These are phyloP conservation scores for Sebastes miniatus DNA, from an alignment of 2,797 vertebrate genomes.

Conservation along the genomic window DNA sequence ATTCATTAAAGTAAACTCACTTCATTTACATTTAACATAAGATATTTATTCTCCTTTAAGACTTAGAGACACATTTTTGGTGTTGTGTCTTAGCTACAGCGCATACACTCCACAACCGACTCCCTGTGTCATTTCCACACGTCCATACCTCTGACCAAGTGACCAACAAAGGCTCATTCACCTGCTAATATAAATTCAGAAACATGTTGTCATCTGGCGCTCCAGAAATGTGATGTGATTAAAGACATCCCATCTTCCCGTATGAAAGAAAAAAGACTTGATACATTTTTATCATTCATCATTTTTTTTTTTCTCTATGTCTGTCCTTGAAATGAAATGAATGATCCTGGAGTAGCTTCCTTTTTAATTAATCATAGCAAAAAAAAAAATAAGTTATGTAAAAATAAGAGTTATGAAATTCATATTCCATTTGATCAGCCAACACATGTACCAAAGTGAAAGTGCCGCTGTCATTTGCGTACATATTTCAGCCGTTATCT, in stretches of 20 bases:
- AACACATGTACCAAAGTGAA: slow-evolving; percentile 47
- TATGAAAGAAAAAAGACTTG: slow-evolving; percentile 33
- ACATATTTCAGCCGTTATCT: slow-evolving; percentile 47
- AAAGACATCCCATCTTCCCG: slow-evolving; percentile 34
- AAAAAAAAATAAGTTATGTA: no score
- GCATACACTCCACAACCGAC: background rate
- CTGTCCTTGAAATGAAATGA: slow-evolving; percentile 65
- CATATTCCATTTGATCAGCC: slow-evolving; percentile 61
- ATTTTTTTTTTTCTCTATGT: slow-evolving; percentile 8
- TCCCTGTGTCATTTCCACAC: background rate
- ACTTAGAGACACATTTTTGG: background rate
- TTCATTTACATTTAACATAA: background rate
- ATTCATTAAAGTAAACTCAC: background rate
- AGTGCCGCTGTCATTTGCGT: slow-evolving; percentile 45
- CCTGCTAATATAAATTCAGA: slow-evolving; percentile 59
- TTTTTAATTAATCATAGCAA: slow-evolving; percentile 63
- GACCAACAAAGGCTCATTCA: slow-evolving; percentile 42
- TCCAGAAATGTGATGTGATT: slow-evolving; percentile 48
- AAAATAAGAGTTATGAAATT: slow-evolving; percentile 61
- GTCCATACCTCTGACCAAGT: slow-evolving; percentile 24
- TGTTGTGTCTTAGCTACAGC: background rate
- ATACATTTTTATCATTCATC: slow-evolving; percentile 50
- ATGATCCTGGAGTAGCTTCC: slow-evolving; percentile 47
- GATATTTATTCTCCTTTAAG: background rate
- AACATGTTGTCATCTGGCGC: slow-evolving; percentile 41